These are phyloP conservation scores for Aphelinus certus DNA, from an alignment of 1,140 invertebrate species.

Conservation along the genomic window DNA sequence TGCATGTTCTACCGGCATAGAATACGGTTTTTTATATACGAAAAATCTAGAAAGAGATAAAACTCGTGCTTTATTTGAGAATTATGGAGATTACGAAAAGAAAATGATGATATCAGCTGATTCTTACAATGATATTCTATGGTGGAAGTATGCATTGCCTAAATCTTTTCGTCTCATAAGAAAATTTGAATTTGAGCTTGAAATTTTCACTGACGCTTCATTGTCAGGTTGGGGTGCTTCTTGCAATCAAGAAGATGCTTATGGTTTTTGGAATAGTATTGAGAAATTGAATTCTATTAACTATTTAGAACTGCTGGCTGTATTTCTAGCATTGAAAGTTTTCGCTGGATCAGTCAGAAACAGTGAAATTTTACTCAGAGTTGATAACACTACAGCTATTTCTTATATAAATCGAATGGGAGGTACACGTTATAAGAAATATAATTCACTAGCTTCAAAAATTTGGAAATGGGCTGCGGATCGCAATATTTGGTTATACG, in stretches of 20 bases:
- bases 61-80: slow-evolving; percentile 17
- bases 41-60: slow-evolving; percentile 41
- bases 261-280: slow-evolving; percentile 42
- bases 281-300: too few species aligned
- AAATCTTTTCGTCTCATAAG: not conserved
- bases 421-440: too few species aligned
- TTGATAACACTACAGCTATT: slow-evolving; percentile 9
- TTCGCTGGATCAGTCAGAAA: not conserved
- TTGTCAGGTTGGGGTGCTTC: slow-evolving; percentile 44
- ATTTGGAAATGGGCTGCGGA: not conserved
- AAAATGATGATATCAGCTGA: slow-evolving; percentile 22
- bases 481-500: not conserved
- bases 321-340: not conserved
- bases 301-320: too few species aligned
- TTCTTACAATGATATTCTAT: slow-evolving; percentile 15
- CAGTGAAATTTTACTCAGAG: too few species aligned
- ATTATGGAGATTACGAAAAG: slow-evolving; percentile 33
- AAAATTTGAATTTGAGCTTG: not conserved
- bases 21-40: slow-evolving; percentile 45
- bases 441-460: not conserved
- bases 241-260: too few species aligned
- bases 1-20: slow-evolving; percentile 42
- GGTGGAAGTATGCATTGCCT: slow-evolving; percentile 9
- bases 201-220: slow-evolving; percentile 33
- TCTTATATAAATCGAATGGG: too few species aligned